Conservation (phyloP, 2,888 invertebrate genomes). For the Leptinotarsa haldemani region DNA sequence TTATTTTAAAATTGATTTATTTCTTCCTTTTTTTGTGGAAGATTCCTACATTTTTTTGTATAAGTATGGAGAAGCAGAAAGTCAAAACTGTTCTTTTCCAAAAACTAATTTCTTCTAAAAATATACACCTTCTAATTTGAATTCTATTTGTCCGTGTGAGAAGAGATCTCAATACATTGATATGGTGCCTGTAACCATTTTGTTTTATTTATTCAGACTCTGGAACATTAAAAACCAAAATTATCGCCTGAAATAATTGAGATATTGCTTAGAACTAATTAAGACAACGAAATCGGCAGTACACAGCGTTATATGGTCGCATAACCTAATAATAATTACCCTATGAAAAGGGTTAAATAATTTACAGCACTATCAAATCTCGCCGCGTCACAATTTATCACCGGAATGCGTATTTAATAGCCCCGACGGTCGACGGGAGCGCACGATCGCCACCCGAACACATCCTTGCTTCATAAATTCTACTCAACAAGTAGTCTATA, state of each 20-base stretch:
- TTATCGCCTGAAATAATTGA: constrained; percentile 15
- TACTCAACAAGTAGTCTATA: constrained; percentile 68
- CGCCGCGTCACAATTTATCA: constrained; percentile 67
- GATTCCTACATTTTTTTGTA: too few species aligned
- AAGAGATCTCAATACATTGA: too few species aligned
- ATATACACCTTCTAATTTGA: too few species aligned
- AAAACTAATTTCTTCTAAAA: too few species aligned
- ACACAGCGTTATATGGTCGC: constrained; percentile 15
- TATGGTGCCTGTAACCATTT: too few species aligned
- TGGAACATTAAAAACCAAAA: not conserved
- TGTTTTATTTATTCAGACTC: not conserved
- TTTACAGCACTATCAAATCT: constrained; percentile 68
- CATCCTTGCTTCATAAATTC: constrained; percentile 66
- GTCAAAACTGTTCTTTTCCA: too few species aligned
- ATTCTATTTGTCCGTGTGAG: too few species aligned
- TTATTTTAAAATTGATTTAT: too few species aligned
- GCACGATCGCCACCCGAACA: constrained; percentile 60
- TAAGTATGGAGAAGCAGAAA: too few species aligned
- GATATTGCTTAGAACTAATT: constrained; percentile 15
- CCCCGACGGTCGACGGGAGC: constrained; percentile 62
- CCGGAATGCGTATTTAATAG: constrained; percentile 67
- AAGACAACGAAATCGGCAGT: constrained; percentile 21
- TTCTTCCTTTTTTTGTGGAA: too few species aligned
- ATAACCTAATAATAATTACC: constrained; percentile 65
- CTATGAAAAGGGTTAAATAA: constrained; percentile 67